phyloP scores from a whole-genome alignment of 2,113 vertebrate genomes.

The Vidua macroura region DNA sequence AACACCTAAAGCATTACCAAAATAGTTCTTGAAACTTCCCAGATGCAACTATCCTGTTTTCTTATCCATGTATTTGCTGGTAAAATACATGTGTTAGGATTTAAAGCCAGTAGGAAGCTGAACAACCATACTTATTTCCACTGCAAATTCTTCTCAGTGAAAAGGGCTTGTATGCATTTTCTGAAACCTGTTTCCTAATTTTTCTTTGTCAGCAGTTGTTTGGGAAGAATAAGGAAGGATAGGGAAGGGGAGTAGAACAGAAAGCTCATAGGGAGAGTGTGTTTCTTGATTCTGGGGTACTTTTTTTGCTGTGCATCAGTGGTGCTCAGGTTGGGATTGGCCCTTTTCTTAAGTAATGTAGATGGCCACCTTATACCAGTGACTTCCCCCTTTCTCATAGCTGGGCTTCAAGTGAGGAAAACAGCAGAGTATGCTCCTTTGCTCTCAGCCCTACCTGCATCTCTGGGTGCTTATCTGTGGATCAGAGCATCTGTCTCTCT shows the following conservation, averaged over 20 bases:
- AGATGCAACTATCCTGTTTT: neutral
- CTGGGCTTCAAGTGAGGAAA: neutral
- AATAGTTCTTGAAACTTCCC: neutral
- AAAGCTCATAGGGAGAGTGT: neutral
- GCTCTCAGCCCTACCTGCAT: neutral
- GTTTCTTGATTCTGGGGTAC: neutral
- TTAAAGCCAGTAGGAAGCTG: slow-evolving; percentile 1
- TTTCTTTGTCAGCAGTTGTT: neutral
- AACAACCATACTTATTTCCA: neutral
- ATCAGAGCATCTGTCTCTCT: neutral
- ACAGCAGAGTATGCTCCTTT: neutral
- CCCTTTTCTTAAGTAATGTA: neutral
- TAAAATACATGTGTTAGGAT: neutral
- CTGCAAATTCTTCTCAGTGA: neutral
- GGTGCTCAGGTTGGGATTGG: neutral
- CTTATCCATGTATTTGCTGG: neutral
- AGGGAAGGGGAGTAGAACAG: neutral
- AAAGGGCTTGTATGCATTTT: neutral
- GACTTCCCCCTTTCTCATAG: neutral
- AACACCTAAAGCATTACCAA: neutral
- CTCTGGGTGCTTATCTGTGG: neutral
- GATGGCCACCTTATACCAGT: neutral
- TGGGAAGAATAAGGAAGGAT: neutral
- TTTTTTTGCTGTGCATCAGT: neutral
- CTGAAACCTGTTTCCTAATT: neutral